Evolutionary conservation across 2,797 vertebrate species (phyloP).

Genomic region (Sebastes reedi): DNA sequence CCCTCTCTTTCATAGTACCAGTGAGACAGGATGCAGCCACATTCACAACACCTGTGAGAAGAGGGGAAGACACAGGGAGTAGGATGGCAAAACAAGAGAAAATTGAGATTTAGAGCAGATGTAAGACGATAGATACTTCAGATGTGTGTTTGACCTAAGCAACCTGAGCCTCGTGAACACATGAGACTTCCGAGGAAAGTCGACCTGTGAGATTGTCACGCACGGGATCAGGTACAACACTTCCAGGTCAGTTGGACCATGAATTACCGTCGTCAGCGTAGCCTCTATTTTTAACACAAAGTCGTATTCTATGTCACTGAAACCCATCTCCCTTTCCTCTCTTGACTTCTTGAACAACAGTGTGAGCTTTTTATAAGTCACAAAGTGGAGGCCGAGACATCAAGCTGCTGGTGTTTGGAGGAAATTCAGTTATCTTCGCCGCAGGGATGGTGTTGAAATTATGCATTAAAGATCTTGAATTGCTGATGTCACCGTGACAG

Average conservation of each 20-base stretch:
- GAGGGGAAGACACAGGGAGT: background rate
- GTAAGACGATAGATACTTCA: background rate
- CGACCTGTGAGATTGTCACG: background rate
- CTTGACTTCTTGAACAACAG: background rate
- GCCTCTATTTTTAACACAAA: background rate
- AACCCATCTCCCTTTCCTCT: background rate
- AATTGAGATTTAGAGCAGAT: background rate
- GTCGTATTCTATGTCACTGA: conserved; percentile 3
- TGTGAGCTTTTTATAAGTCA: background rate
- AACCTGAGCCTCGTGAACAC: conserved; percentile 46
- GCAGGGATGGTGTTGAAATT: background rate
- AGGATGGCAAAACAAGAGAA: background rate
- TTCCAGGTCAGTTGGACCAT: conserved; percentile 14
- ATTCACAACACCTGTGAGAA: conserved; percentile 90
- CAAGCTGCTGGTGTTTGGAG: background rate
- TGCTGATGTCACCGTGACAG: conserved; percentile 12
- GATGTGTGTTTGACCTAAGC: conserved; percentile 1
- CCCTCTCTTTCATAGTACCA: conserved; percentile 96
- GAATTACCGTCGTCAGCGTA: background rate
- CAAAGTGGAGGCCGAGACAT: background rate
- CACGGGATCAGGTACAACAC: conserved; percentile 21
- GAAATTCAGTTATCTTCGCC: conserved; percentile 10
- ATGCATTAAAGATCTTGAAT: conserved; percentile 2
- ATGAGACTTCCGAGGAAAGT: conserved; percentile 23
- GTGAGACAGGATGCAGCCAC: conserved; percentile 87